Conservation (phyloP, 2,888 invertebrate genomes). For the Calephelis perditalis region DNA sequence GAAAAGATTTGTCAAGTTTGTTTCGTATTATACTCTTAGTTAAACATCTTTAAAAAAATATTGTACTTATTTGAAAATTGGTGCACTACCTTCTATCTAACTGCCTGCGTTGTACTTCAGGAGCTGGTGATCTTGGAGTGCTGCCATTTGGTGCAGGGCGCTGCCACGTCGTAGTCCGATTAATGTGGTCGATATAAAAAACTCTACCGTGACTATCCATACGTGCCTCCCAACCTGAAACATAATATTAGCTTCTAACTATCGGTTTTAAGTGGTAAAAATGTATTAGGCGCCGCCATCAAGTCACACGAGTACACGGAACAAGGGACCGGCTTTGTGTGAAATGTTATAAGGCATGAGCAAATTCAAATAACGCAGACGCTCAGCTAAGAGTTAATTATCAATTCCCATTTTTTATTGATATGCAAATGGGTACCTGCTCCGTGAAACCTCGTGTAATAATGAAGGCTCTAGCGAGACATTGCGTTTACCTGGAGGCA, state of each 20-base stretch:
- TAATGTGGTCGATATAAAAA: slow-evolving; percentile 98
- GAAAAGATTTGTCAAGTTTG: background rate
- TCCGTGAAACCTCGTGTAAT: too few species aligned
- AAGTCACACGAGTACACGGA: too few species aligned
- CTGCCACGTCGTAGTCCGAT: slow-evolving; percentile 97
- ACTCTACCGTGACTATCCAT: slow-evolving; percentile 97
- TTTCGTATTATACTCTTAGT: too few species aligned
- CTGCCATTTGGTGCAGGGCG: slow-evolving; percentile 81
- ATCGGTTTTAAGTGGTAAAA: background rate
- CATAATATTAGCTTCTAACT: background rate
- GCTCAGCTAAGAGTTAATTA: too few species aligned
- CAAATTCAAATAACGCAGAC: too few species aligned
- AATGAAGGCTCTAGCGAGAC: too few species aligned
- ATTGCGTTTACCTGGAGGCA: slow-evolving; percentile 87
- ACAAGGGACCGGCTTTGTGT: too few species aligned
- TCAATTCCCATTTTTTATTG: too few species aligned
- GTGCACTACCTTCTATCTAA: slow-evolving; percentile 78
- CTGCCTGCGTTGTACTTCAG: slow-evolving; percentile 83
- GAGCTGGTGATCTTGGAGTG: slow-evolving; percentile 70
- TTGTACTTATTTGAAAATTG: slow-evolving; percentile 1
- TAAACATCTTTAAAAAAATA: background rate
- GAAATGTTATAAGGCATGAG: too few species aligned
- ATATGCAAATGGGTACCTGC: too few species aligned
- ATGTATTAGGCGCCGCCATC: background rate
- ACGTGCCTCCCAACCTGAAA: slow-evolving; percentile 95